These are phyloP conservation scores for Microctenopoma lineatum DNA, from an alignment of 2,797 vertebrate genomes.

Conservation along the genomic window DNA sequence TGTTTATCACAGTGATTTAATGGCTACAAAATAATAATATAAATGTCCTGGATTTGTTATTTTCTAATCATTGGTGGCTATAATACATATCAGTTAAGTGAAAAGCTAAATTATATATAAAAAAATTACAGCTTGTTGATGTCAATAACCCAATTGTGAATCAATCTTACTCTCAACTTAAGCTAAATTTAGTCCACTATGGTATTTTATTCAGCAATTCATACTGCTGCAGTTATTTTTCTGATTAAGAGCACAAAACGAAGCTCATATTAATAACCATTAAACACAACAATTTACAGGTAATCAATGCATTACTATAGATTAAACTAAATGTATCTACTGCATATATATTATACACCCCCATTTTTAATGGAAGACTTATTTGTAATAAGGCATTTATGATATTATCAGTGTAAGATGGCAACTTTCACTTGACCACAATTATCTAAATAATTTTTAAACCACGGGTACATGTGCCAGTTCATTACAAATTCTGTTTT, in stretches of 20 bases:
- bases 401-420: neutral
- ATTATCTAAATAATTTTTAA: neutral
- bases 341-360: neutral
- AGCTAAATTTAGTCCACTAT: neutral
- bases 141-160: neutral
- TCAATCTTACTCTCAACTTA: neutral
- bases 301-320: neutral
- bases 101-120: neutral
- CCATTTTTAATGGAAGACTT: too few species aligned
- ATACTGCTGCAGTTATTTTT: neutral
- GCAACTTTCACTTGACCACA: neutral
- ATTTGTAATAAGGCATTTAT: too few species aligned
- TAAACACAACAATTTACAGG: neutral
- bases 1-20: neutral
- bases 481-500: conserved; percentile 33
- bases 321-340: neutral
- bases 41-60: neutral
- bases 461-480: conserved; percentile 13
- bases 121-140: neutral
- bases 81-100: neutral
- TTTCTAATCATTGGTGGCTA: conserved; percentile 6
- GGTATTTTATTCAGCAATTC: neutral
- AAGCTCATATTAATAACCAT: neutral
- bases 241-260: neutral
- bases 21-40: conserved; percentile 11